Conservation (phyloP, 2,888 invertebrate genomes). For the Drosophila picticornis region DNA sequence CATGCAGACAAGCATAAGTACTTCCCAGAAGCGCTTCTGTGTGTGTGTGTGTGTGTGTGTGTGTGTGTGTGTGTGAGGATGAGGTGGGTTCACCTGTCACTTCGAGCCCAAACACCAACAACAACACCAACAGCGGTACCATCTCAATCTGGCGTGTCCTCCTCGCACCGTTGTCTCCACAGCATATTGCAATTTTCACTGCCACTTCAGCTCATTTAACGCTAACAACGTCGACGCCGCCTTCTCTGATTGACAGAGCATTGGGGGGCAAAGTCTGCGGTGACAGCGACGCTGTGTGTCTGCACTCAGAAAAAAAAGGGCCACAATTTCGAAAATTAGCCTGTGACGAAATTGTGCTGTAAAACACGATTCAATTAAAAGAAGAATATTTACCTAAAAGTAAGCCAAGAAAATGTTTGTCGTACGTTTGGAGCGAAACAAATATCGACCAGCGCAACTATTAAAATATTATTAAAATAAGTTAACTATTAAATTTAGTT, state of each 20-base stretch:
- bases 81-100: not conserved
- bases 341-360: not conserved
- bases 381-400: not conserved
- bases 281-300: conserved; percentile 9
- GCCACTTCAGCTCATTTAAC: conserved; percentile 64
- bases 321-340: not conserved
- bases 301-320: not conserved
- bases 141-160: not conserved
- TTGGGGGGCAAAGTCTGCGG: conserved; percentile 25
- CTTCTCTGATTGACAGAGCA: conserved; percentile 53
- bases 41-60: not conserved
- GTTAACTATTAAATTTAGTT: not conserved
- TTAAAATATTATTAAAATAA: not conserved
- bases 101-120: not conserved
- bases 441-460: no score
- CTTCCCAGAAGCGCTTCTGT: not conserved
- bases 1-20: not conserved
- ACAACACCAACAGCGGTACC: not conserved
- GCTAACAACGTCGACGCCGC: conserved; percentile 33
- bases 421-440: no score
- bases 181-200: conserved; percentile 53
- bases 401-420: not conserved
- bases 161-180: not conserved
- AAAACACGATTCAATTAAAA: not conserved
- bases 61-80: not conserved